These are phyloP conservation scores for Lasioglossum baleicum DNA, from an alignment of 1,140 invertebrate genomes.

Conservation along the genomic window DNA sequence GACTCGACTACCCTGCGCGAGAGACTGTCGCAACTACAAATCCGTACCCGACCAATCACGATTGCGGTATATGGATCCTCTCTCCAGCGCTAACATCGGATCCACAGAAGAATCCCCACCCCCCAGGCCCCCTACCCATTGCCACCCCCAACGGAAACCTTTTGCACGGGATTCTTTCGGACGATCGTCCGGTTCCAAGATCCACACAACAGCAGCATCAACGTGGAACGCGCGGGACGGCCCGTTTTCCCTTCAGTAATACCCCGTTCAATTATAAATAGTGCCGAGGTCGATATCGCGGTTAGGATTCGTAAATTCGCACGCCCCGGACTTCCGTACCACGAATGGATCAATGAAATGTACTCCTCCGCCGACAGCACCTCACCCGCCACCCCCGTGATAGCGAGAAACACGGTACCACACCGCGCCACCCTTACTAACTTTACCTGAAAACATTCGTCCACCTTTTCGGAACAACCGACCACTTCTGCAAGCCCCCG, in stretches of 20 bases:
- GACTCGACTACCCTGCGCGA: constrained; percentile 35
- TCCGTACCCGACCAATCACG: constrained; percentile 45
- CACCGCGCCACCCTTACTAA: constrained; percentile 72
- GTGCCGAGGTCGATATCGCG: constrained; percentile 43
- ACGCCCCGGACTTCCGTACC: constrained; percentile 53
- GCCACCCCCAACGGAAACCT: not conserved
- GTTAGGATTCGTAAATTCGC: constrained; percentile 67
- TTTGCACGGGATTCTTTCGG: not conserved
- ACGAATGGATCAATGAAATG: constrained; percentile 78
- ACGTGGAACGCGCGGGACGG: no score
- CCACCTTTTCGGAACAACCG: constrained; percentile 35
- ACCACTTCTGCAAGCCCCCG: constrained; percentile 49
- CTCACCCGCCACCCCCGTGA: constrained; percentile 57
- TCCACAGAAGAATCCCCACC: not conserved
- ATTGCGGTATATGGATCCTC: constrained; percentile 15
- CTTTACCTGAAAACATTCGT: constrained; percentile 73
- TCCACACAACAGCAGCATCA: no score
- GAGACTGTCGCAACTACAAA: constrained; percentile 51
- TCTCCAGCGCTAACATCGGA: not conserved
- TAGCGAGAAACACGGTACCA: constrained; percentile 67
- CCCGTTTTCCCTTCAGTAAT: not conserved
- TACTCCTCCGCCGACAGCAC: constrained; percentile 65
- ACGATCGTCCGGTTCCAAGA: not conserved
- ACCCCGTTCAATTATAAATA: not conserved
- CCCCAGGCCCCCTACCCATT: no score